phyloP scores from a whole-genome alignment of 2,113 vertebrate species.

The Leptosomus discolor region DNA sequence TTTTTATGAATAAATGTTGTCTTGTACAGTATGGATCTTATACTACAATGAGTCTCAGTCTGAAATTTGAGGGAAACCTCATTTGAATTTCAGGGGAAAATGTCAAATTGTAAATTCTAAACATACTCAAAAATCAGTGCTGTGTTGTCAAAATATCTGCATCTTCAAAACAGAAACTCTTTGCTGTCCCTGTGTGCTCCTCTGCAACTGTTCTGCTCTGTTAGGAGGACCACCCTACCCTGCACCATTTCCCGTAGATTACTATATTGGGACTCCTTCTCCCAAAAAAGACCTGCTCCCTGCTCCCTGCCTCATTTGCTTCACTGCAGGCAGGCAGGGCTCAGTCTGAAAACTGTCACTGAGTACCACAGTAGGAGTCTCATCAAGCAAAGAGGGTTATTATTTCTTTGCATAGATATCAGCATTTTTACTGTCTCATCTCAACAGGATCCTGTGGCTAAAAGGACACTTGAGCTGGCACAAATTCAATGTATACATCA shows the following conservation, averaged over 20 bases:
- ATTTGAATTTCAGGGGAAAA: background rate
- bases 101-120: background rate
- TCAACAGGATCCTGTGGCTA: background rate
- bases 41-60: background rate
- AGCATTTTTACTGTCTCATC: slow-evolving; percentile 14
- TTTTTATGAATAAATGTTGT: background rate
- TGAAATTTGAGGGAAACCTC: background rate
- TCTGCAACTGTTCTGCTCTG: background rate
- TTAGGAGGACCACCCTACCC: background rate
- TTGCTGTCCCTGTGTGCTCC: background rate
- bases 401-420: background rate
- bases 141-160: background rate
- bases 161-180: background rate
- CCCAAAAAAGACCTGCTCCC: background rate
- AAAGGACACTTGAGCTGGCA: slow-evolving; percentile 2
- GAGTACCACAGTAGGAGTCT: background rate
- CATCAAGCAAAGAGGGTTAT: background rate
- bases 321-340: background rate
- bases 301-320: background rate
- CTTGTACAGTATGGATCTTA: background rate
- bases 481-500: background rate
- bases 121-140: background rate
- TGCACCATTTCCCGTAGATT: background rate
- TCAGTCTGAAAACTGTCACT: background rate
- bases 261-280: background rate